Evolutionary conservation across 2,888 invertebrate species (phyloP), one percentile per base, ranked within the genome.

Genomic region (Marasmarcha lunaedactyla): DNA sequence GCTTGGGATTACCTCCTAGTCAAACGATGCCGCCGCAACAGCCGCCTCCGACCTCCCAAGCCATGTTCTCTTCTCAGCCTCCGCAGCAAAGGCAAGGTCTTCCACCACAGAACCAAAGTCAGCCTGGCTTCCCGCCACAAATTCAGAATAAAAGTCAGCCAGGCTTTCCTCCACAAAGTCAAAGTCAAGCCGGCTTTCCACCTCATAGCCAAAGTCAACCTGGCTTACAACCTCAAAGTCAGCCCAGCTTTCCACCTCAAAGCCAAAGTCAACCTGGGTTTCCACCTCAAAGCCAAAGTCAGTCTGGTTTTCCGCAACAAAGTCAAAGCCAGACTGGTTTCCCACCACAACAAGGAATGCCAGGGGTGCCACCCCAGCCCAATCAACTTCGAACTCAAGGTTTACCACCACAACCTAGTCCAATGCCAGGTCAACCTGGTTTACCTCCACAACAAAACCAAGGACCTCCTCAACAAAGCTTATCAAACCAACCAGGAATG

Each of bases 201-300:
- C 41, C 47, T 38, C 42, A 47, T 12, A 59, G 55, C 35, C 47
- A 54, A 51, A 50, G 54, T 15, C 48, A 52, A 40, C 56, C 54
- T 20, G 41, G 46, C 4, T 36, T 50, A 15, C 44, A 38, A 34
- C 45, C 47, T 25, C 47, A 52, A 35, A 46, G 50, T 41, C 39
- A 20, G 20, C 41, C 36, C 37, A 50, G 48, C 33, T 35, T 42
- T 14, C 47, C 48, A n/a, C 40, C 44, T 13, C 50, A 55, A 42
- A 59, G 55, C 35, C 47, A 54, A 51, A 50, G 53, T 15, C 48
- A 52, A 40, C 56, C 54, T 15, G 42, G 47, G 5, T 36, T 51
- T 42, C 44, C 47, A 14, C 45, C 44, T 35, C 45, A 35, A 35
- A 27, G 14, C 35, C 35, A 15, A 10, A n/a, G n/a, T n/a, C 45